A percentile compares a stretch with the other conserved stretches of the same genome.
phyloP scores from a whole-genome alignment of 2,797 vertebrate genomes.

The Leptatherina wallacei region DNA sequence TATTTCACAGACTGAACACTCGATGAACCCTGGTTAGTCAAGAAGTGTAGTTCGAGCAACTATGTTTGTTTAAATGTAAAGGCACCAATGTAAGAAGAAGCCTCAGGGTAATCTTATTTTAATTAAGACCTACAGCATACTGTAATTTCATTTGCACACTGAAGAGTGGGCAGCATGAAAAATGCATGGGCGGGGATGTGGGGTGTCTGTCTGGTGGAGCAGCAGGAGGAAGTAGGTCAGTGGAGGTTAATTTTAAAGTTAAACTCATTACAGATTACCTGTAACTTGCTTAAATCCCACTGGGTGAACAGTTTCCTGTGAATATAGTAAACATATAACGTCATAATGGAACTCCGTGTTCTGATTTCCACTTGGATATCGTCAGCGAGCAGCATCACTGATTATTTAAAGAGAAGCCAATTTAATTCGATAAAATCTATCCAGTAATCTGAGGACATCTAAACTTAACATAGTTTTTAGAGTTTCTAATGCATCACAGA shows the following conservation, averaged over 20 bases:
- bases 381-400: conserved; percentile 1
- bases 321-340: neutral
- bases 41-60: conserved; percentile 13
- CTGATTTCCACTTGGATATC: conserved; percentile 6
- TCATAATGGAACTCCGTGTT: neutral
- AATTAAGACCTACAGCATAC: conserved; percentile 76
- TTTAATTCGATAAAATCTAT: conserved; percentile 1
- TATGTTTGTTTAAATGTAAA: conserved; percentile 38
- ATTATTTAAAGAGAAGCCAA: conserved; percentile 2
- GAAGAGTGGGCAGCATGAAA: conserved; percentile 52
- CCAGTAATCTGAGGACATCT: neutral
- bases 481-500: conserved; percentile 55
- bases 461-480: conserved; percentile 45
- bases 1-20: neutral
- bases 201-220: conserved; percentile 19
- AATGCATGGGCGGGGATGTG: conserved; percentile 1
- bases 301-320: conserved; percentile 36
- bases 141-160: conserved; percentile 76
- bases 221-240: conserved; percentile 31
- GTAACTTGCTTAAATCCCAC: conserved; percentile 53
- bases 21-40: conserved; percentile 11
- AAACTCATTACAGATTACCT: conserved; percentile 63
- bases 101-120: conserved; percentile 72
- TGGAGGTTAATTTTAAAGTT: conserved; percentile 68
- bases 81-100: conserved; percentile 53